A percentile compares a stretch with the other conserved stretches of the same genome.
Evolutionary conservation across 53 echinoderm and acorn worm genomes (phyloP).

Genomic region (Henricia sp.): DNA sequence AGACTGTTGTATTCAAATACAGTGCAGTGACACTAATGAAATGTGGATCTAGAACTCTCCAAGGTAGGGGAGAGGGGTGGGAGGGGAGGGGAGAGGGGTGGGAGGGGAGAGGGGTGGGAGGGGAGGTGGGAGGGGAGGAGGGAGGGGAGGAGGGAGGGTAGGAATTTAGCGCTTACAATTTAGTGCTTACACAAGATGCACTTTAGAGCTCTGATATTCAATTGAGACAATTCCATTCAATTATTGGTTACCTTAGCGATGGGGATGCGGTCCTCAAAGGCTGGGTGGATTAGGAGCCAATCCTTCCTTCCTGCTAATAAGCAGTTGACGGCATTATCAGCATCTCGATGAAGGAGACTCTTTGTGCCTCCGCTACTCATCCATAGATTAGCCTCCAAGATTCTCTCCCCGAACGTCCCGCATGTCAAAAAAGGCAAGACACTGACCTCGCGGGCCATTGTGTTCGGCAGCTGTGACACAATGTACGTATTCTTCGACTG

Average conservation of each 20-base stretch:
- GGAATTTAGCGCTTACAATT: too few relatives aligned
- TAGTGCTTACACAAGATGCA: too few relatives aligned
- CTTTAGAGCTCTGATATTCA: too few relatives aligned
- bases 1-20: not conserved
- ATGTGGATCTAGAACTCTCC: too few relatives aligned
- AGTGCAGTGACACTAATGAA: too few relatives aligned
- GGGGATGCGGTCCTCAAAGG: conserved; percentile 77
- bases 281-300: conserved; percentile 86
- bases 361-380: conserved; percentile 87
- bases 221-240: too few relatives aligned
- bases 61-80: too few relatives aligned
- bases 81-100: too few relatives aligned
- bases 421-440: conserved; percentile 88
- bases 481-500: conserved; percentile 70
- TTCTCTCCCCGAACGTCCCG: conserved; percentile 81
- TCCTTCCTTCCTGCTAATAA: conserved; percentile 88
- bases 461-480: conserved; percentile 89
- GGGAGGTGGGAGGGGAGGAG: too few relatives aligned
- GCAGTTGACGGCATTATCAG: conserved; percentile 94
- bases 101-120: too few relatives aligned
- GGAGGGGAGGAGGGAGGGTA: too few relatives aligned
- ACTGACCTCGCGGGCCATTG: conserved; percentile 70
- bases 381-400: conserved; percentile 92
- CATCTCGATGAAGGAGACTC: conserved; percentile 87
- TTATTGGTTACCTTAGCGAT: conserved; percentile 48